Evolutionary conservation across 2,113 vertebrate genomes (phyloP), one percentile per base, ranked within the genome.

Genomic region (Sinosuthora webbiana): DNA sequence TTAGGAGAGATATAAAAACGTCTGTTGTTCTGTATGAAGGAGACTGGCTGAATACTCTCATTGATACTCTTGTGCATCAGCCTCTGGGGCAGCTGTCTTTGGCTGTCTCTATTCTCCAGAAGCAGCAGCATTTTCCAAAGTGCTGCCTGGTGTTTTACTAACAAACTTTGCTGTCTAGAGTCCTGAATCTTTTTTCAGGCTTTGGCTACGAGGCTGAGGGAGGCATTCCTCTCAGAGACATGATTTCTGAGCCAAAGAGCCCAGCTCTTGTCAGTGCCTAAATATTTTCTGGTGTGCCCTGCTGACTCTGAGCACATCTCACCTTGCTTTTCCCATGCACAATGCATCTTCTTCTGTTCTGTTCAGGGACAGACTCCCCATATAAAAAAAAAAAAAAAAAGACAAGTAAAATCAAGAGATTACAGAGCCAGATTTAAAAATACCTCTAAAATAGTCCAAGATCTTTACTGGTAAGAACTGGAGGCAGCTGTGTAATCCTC

Each of bases 401-500:
- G 55, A 64, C 50, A 96, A 93, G 89, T 63, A 37, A 83, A 92
- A 92, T 81, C 71, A 83, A 92, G 83, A 92, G 86, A 97, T 95
- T 95, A 92, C 71, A 70, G 24, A 88, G 50, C 7, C 53, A 95
- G 83, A 90, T 95, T 92, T 94, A 80, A 92, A 95, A 93, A 92
- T 90, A 65, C 42, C 55, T 70, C 85, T 87, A 59, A 90, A 94
- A 88, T 57, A 86, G 82, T 93, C 88, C 82, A 90, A 74, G 90
- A 86, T 95, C 79, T 86, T 57, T 80, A 33, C 83, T 77, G 90
- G 30, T 94, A 97, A 94, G 90, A 86, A 83, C 83, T 83, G 71
- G 63, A 88, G 44, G 90, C 94, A 97, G 95, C 92, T 95, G 83
- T 83, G 64, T 95, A 95, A 94, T 97, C 92, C 85, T 92, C 1